Conservation (phyloP, 2,113 vertebrate genomes). For the Leptobrachium ailaonicum region DNA sequence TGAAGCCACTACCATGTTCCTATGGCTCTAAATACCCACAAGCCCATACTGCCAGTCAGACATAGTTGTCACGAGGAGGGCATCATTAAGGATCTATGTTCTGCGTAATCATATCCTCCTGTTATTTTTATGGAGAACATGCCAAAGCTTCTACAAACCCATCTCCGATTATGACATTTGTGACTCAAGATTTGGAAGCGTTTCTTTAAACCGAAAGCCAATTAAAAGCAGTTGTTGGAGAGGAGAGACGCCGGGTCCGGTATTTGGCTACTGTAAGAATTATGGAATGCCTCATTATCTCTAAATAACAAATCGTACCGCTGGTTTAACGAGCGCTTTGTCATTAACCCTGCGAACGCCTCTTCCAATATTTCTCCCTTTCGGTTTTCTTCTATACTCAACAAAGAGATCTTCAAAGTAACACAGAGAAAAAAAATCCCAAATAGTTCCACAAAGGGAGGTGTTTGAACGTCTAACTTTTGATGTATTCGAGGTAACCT, state of each 20-base stretch:
- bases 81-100: neutral
- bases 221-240: conserved; percentile 28
- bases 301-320: neutral
- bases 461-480: neutral
- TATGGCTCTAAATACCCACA: conserved; percentile 15
- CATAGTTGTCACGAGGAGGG: conserved; percentile 17
- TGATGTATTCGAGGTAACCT: neutral
- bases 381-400: neutral
- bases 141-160: conserved; percentile 29
- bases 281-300: conserved; percentile 9
- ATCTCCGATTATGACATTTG: conserved; percentile 41
- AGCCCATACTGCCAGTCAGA: neutral
- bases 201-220: conserved; percentile 34
- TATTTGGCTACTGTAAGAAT: conserved; percentile 18
- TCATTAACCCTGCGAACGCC: conserved; percentile 1
- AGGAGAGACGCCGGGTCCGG: conserved; percentile 5
- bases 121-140: conserved; percentile 39
- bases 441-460: neutral
- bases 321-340: conserved; percentile 6
- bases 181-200: conserved; percentile 37
- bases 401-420: neutral
- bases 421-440: neutral
- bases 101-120: conserved; percentile 26
- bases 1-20: conserved; percentile 16
- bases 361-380: neutral